Evolutionary conservation across 2,888 invertebrate species (phyloP), one percentile per base, ranked within the genome.

Genomic region (Zhuqinia jingwanae): DNA sequence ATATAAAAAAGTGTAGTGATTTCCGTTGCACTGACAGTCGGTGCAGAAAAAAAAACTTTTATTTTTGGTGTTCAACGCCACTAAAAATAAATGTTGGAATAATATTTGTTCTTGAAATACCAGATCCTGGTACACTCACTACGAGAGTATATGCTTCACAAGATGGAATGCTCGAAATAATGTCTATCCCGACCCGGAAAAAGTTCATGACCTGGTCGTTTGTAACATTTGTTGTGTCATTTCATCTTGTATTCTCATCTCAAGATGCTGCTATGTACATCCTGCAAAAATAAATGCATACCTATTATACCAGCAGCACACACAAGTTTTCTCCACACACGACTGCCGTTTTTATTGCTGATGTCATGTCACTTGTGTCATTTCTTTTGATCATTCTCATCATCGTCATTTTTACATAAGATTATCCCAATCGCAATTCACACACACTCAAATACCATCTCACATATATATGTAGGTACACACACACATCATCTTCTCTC

Each of bases 151-250:
- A 53, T 15, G 22, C 22, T 56, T 56, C 5, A 70, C 70, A n/a
- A n/a, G n/a, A n/a, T n/a, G n/a, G n/a, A n/a, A 70, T 45, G 3
- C 36, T 36, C n/a, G n/a, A n/a, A n/a, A n/a, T 36, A 36, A 36
- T 6, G 36, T 6, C 36, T 36, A 36, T 36, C n/a, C n/a, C 68
- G 70, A 80, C 80, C 80, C 80, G 80, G 80, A 81, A 81, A 36
- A 81, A 58, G 81, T 70, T 81, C 81, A 81, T 81, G 81, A 81
- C 81, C 81, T 81, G 81, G 70, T 81, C 81, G 81, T 81, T 81
- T 73, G 42, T 73, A 70, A 70, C 56, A 81, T 70, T 56, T 81
- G 81, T 81, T 81, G 81, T 56, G 80, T 80, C 27, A 30, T 30
- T 45, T 30, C 60, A 13, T 53, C 6, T 53, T 13, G 53, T 13